Base-by-base conservation (phyloP, 1,140 invertebrate species). In the Drosophila novamexicana region DNA sequence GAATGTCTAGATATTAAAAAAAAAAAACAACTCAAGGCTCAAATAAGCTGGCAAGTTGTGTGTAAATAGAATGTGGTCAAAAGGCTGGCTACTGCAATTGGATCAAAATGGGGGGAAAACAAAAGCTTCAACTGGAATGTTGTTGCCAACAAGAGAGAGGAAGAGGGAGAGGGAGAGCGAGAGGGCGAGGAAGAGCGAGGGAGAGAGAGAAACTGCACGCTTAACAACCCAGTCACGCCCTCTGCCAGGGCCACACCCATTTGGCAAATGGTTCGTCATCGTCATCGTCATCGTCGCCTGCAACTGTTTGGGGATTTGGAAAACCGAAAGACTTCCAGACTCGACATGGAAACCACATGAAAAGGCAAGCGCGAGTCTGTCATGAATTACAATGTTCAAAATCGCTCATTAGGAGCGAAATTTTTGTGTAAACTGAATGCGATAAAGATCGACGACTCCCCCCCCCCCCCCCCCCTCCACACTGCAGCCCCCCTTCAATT, bases 361-460 rank as follows among this genome's bases (percentile, higher is more conserved):
- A 86, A 86, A 82, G 83, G 76, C 81, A 53, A 71, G 75, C 78
- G 7, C 37, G 54, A 56, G 40, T 14, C 66, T 64, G 69, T 67
- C 74, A 81, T 74, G 81, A 77, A 81, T 77, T 77, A 81, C 81
- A 85, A 82, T 88, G 76, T 81, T 83, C 78, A 89, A 89, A 88
- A 71, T 88, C 83, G 83, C 84, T 88, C 83, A 88, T 88, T 88
- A 88, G 79, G 83, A 79, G 78, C 84, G 77, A 83, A 83, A 85
- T 83, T 77, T 86, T 29, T 29, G 22, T 83, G 83, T 88, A 88
- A 88, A 88, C 83, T 88, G 69, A 62, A 83, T 42, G 72, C 69
- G 83, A 88, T 88, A 89, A 89, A 77, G 80, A 89, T 88, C 83
- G 29, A 32, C 37, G 37, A 14, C 16, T 3, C 50, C 40, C 3